phyloP scores from a whole-genome alignment of 2,888 invertebrate species.

The Girardia tigrina region DNA sequence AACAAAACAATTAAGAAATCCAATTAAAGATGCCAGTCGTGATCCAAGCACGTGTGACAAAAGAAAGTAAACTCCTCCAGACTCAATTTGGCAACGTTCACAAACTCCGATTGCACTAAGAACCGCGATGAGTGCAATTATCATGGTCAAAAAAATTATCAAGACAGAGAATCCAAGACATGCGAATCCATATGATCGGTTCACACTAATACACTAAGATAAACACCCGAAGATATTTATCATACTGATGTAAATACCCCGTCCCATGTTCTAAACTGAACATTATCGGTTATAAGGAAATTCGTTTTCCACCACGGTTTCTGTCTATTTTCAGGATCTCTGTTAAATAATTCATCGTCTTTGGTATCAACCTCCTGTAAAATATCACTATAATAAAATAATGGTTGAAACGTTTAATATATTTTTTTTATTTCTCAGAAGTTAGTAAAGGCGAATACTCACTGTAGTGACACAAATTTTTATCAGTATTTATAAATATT shows the following conservation, averaged over 20 bases:
- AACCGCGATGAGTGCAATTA: constrained; percentile 76
- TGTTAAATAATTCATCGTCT: constrained; percentile 23
- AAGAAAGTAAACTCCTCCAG: constrained; percentile 91
- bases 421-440: too few relatives aligned
- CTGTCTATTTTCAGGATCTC: constrained; percentile 38
- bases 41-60: constrained; percentile 83
- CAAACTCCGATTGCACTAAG: constrained; percentile 88
- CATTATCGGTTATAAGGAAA: constrained; percentile 85
- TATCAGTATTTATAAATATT: too few relatives aligned
- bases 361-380: background rate
- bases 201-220: constrained; percentile 57
- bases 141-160: constrained; percentile 57
- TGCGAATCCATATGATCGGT: background rate
- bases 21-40: constrained; percentile 76
- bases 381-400: too few relatives aligned
- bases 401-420: too few relatives aligned
- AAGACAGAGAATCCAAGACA: constrained; percentile 52
- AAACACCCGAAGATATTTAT: constrained; percentile 95
- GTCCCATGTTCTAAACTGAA: constrained; percentile 90
- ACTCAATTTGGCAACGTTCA: constrained; percentile 79
- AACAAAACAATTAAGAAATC: too few relatives aligned
- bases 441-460: too few relatives aligned
- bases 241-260: constrained; percentile 93
- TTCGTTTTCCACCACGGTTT: constrained; percentile 90
- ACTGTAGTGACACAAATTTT: too few relatives aligned